phyloP scores from a whole-genome alignment of 2,797 vertebrate species.

The Tamandua tetradactyla region DNA sequence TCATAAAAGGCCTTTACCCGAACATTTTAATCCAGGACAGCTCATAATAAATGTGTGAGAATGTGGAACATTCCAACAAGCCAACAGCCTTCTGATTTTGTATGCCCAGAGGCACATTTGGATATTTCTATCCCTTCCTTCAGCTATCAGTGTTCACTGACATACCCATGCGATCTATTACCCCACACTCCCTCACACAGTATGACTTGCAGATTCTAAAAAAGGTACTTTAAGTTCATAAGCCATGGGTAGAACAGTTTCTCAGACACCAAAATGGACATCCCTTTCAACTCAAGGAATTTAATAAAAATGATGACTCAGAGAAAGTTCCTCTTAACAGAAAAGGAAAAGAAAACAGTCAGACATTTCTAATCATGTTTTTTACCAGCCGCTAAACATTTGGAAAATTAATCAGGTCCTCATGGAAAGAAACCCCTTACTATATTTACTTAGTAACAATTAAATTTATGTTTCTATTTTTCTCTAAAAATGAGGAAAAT shows the following conservation, averaged over 20 bases:
- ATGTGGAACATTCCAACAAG: background rate
- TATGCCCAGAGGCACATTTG: background rate
- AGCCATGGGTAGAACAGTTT: background rate
- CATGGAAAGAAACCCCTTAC: background rate
- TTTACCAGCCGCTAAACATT: background rate
- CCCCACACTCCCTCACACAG: too few relatives aligned
- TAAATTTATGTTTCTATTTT: background rate
- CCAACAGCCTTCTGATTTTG: background rate
- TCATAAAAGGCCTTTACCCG: background rate
- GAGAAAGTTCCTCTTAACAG: constrained; percentile 10
- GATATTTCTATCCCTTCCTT: accelerated
- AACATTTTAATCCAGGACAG: background rate
- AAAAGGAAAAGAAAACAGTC: background rate
- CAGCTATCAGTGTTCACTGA: accelerated
- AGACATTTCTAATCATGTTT: background rate
- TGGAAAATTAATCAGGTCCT: background rate
- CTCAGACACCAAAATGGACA: background rate
- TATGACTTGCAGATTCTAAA: background rate
- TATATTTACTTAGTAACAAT: constrained; percentile 2
- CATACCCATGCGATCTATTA: accelerated
- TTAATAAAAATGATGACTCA: background rate
- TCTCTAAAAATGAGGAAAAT: background rate
- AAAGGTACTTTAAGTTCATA: background rate
- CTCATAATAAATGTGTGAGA: background rate
- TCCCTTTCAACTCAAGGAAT: background rate